Percentiles rank a stretch among this genome's conserved stretches.
Conservation (phyloP, 2,888 invertebrate genomes). For the Agrotis puta region DNA sequence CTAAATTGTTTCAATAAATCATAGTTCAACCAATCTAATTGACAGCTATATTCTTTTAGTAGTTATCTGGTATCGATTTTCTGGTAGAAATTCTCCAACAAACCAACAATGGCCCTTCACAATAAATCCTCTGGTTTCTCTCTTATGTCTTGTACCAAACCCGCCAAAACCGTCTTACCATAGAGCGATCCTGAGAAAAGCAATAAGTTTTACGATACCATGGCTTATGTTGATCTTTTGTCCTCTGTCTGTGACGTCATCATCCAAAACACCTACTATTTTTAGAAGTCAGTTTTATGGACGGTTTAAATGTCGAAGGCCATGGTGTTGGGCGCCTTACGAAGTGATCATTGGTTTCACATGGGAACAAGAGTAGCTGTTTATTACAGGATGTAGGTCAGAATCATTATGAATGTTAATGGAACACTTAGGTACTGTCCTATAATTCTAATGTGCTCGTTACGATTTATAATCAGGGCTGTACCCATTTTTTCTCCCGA, state of each 20-base stretch:
- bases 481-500: neutral
- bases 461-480: neutral
- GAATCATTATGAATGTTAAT: slow-evolving; percentile 31
- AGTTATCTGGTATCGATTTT: neutral
- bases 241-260: slow-evolving; percentile 58
- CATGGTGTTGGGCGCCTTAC: slow-evolving; percentile 38
- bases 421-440: slow-evolving; percentile 16
- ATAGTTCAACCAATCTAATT: neutral
- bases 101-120: no score
- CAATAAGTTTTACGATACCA: slow-evolving; percentile 81
- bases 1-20: slow-evolving; percentile 42
- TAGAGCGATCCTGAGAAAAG: slow-evolving; percentile 79
- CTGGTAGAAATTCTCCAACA: no score
- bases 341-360: slow-evolving; percentile 42
- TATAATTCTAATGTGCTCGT: slow-evolving; percentile 11
- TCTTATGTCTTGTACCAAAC: slow-evolving; percentile 47
- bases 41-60: neutral
- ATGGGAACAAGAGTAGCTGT: slow-evolving; percentile 42
- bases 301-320: slow-evolving; percentile 43
- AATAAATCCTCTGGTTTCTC: neutral
- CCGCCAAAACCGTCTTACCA: slow-evolving; percentile 71
- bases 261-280: slow-evolving; percentile 23
- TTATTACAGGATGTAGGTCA: slow-evolving; percentile 47
- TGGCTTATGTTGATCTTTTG: slow-evolving; percentile 73
- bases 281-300: slow-evolving; percentile 42